Conservation (phyloP, 2,113 vertebrate species). For the Calcarius ornatus region DNA sequence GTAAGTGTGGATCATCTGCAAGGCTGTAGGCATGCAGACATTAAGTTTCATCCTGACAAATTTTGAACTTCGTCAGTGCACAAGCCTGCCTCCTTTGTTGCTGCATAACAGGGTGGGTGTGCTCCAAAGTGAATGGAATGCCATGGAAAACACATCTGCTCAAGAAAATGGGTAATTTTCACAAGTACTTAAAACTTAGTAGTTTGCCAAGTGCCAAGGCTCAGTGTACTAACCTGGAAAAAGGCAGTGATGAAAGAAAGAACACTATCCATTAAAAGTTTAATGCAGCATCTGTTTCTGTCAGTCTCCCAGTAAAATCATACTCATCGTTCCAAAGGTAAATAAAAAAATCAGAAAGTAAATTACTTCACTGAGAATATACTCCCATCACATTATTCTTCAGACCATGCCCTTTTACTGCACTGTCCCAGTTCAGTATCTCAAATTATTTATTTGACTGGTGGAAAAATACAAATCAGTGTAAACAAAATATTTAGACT, state of each 20-base stretch:
- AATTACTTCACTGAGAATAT: neutral
- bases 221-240: neutral
- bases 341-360: neutral
- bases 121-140: neutral
- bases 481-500: slow-evolving; percentile 8
- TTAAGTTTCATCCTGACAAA: neutral
- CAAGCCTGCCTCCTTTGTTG: neutral
- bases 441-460: neutral
- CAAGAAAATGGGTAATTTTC: neutral
- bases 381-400: neutral
- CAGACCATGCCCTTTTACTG: neutral
- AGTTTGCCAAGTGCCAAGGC: neutral
- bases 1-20: neutral
- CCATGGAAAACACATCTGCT: neutral
- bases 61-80: neutral
- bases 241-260: neutral
- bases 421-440: neutral
- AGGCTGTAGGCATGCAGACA: neutral
- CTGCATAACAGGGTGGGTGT: neutral
- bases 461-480: neutral
- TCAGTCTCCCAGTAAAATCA: neutral
- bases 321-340: neutral
- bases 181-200: neutral
- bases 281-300: neutral
- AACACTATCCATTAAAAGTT: neutral